Evolutionary conservation across 2,113 vertebrate genomes (phyloP).

Genomic region (Calidris pygmaea): DNA sequence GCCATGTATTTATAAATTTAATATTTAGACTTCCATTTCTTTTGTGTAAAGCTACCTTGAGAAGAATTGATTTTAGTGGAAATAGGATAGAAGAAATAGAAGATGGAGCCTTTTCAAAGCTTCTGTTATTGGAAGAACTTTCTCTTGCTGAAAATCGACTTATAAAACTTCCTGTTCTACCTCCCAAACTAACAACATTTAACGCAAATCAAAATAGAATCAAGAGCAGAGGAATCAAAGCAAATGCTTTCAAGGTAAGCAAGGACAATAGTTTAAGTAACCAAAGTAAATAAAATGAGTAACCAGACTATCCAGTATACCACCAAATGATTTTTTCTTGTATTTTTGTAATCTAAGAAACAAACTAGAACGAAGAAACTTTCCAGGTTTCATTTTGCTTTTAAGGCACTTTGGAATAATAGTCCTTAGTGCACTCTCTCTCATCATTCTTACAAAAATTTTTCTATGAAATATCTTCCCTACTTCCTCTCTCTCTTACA

Average conservation of each 20-base stretch:
- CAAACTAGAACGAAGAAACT: accelerated
- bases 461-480: neutral
- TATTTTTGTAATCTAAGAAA: neutral
- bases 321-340: neutral
- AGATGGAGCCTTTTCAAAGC: conserved; percentile 90
- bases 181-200: conserved; percentile 84
- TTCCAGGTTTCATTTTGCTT: neutral
- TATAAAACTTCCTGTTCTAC: conserved; percentile 89
- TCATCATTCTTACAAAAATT: neutral
- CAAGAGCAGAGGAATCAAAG: conserved; percentile 92
- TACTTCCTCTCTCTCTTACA: neutral
- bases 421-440: neutral
- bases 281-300: neutral
- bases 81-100: conserved; percentile 95
- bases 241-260: conserved; percentile 93
- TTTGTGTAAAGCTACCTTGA: conserved; percentile 85
- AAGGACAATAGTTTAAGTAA: neutral
- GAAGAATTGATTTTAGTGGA: conserved; percentile 93
- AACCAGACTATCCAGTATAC: neutral
- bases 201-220: conserved; percentile 91
- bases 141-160: conserved; percentile 90
- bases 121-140: conserved; percentile 87
- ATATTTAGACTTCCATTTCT: neutral
- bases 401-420: neutral
- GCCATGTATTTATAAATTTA: neutral